Evolutionary conservation across 2,113 vertebrate genomes (phyloP).

Genomic region (Pipa parva): DNA sequence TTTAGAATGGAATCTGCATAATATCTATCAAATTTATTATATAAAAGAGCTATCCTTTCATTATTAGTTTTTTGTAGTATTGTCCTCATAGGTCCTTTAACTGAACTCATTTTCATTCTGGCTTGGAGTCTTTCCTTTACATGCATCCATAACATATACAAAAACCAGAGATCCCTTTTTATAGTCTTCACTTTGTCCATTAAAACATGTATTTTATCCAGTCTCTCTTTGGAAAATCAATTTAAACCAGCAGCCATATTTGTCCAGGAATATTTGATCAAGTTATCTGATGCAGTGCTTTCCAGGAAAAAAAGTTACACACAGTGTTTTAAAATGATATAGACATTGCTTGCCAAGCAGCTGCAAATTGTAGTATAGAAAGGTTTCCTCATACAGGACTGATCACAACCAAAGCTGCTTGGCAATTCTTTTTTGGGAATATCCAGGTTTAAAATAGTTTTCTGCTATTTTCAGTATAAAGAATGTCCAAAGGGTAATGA

Average conservation of each 20-base stretch:
- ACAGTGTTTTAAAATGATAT: no score
- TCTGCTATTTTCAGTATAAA: no score
- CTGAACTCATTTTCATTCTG: neutral
- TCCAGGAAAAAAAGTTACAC: no score
- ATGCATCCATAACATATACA: neutral
- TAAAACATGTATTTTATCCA: neutral
- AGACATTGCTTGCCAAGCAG: no score
- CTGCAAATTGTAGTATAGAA: no score
- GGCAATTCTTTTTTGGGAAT: no score
- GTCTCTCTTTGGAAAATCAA: neutral
- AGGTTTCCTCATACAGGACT: no score
- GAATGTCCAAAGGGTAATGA: no score
- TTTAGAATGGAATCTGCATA: neutral
- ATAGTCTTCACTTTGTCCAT: neutral
- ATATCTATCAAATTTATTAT: neutral
- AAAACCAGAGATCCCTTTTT: neutral
- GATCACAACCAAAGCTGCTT: no score
- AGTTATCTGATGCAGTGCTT: no score
- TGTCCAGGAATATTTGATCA: neutral
- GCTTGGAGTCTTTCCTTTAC: neutral
- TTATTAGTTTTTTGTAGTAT: constrained; percentile 4
- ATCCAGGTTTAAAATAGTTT: no score
- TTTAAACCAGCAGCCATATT: neutral
- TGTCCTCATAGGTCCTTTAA: neutral
- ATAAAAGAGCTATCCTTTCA: neutral